Base-by-base conservation (phyloP, 1,140 invertebrate species). In the Euura saliciscinereae region DNA sequence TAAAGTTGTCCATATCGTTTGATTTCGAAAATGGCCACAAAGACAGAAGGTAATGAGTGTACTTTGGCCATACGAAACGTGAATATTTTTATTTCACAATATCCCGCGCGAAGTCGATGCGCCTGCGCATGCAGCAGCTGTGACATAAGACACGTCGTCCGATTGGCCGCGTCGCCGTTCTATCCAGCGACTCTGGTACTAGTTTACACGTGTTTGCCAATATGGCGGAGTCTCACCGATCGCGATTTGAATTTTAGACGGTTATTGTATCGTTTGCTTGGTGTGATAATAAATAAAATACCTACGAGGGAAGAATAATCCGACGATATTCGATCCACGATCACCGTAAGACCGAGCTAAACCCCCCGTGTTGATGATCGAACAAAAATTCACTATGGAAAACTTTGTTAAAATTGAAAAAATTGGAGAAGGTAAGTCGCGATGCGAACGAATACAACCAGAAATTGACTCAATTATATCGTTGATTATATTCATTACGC, bases 371-470 rank as follows among this genome's bases (percentile, higher is more conserved):
- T 59, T 3, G 13, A 59, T 59, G 51, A 59, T 13, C 11, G 66
- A 43, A 43, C 66, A 28, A 67, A 44, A 43, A 66, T 44, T 45
- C 84, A 82, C n/a, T 43, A 95, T 97, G 92, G 96, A 98, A 66
- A 95, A 97, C 85, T 99, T 97, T 84, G 82, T 93, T 66, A 97
- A 97, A 88, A 94, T 98, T 75, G 96, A 98, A 85, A 98, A 98
- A 88, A 97, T 99, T 78, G 97, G 97, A 71, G 97, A 98, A 93
- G 97, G 93, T 91, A 82, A 82, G 71, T 10, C 28, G 28, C 28
- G 28, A 28, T 28, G 28, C 28, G 28, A 28, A 28, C 28, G 28
- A 28, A 1, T 28, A 28, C 28, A 28, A 28, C 1, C 0, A 28
- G 28, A 1, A 28, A 28, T 28, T 1, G 28, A 28, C 28, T 28